Evolutionary conservation across 2,888 invertebrate genomes (phyloP).

Genomic region (Tricholauxania praeusta): DNA sequence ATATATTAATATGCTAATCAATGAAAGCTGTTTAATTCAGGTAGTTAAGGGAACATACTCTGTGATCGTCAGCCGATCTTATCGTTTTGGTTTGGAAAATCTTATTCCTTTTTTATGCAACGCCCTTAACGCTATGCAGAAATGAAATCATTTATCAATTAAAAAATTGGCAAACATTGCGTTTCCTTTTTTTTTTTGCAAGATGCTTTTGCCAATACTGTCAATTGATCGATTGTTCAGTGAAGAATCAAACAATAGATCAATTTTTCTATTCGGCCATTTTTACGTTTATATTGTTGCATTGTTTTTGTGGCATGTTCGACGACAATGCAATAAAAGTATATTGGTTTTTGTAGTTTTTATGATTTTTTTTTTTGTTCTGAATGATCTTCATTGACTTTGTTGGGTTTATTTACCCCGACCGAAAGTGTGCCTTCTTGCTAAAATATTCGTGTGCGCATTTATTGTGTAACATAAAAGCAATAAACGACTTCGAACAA

Average conservation of each 20-base stretch:
- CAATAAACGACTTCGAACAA: background rate
- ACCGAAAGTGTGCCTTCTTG: constrained; percentile 16
- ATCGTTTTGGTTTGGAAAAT: background rate
- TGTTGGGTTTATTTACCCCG: constrained; percentile 7
- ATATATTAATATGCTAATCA: constrained; percentile 37
- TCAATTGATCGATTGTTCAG: constrained; percentile 26
- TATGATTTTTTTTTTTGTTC: background rate
- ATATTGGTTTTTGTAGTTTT: background rate
- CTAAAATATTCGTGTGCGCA: background rate
- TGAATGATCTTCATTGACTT: constrained; percentile 20
- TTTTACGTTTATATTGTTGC: constrained; percentile 2
- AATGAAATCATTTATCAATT: constrained; percentile 51
- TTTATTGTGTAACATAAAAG: background rate
- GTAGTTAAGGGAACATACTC: background rate
- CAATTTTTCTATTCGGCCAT: background rate
- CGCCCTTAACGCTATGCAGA: background rate
- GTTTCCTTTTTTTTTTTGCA: constrained; percentile 27
- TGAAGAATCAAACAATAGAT: background rate
- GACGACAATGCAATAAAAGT: constrained; percentile 26
- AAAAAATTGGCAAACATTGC: constrained; percentile 52
- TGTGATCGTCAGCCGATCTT: background rate
- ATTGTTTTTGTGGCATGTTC: constrained; percentile 15
- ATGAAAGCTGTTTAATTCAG: constrained; percentile 4
- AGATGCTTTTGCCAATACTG: constrained; percentile 19
- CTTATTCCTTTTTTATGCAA: background rate